Conservation (phyloP, 2,797 vertebrate genomes). For the Clamator glandarius region DNA sequence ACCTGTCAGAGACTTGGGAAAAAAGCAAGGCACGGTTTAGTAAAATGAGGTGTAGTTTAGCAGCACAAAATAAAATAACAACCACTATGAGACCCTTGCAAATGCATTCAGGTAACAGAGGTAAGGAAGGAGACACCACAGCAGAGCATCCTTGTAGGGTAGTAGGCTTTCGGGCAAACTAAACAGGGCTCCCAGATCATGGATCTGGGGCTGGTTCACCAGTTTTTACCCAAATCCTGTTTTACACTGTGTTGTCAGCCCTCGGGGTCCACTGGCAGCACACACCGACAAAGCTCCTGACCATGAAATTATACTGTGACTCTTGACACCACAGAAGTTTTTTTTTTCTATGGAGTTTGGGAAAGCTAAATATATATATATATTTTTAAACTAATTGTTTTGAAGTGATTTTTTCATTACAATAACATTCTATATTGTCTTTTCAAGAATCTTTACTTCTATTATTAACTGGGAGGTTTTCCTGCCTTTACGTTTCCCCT, state of each 20-base stretch:
- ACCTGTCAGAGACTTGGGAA: constrained; percentile 73
- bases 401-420: background rate
- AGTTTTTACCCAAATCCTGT: background rate
- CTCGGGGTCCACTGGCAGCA: background rate
- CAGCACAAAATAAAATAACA: background rate
- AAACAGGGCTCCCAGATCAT: background rate
- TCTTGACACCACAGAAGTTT: background rate
- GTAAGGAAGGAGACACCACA: accelerated
- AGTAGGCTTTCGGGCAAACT: background rate
- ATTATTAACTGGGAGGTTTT: background rate
- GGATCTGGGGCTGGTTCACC: background rate
- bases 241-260: background rate
- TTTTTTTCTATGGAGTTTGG: background rate
- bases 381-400: background rate
- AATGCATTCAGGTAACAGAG: background rate
- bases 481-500: background rate
- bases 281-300: background rate
- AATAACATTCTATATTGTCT: background rate
- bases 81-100: background rate
- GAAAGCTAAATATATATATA: background rate
- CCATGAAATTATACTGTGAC: background rate
- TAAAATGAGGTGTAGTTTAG: background rate
- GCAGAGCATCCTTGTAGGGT: background rate
- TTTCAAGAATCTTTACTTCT: background rate
- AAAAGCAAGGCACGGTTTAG: constrained; percentile 46